Evolutionary conservation across 2,888 invertebrate species (phyloP), one percentile per base, ranked within the genome.

Genomic region (Neuroscelio doddi): DNA sequence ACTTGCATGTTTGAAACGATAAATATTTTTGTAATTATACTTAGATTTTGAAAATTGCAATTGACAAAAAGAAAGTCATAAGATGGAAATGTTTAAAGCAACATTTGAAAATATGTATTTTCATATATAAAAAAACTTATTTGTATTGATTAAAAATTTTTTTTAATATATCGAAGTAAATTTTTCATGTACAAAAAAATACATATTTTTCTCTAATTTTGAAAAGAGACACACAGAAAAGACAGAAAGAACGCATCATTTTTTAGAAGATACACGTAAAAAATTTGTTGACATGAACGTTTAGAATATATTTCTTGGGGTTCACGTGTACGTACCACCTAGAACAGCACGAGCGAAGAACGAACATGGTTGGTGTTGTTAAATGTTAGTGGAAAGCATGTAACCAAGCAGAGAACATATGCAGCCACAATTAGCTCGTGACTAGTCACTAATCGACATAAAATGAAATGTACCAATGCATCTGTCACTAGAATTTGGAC

Each of bases 331-430:
- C 80, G 74, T 80, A 80, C 79, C 80, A 78, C 78, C 79, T 80
- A 76, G 62, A 75, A 78, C 78, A 69, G 77, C 80, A 75, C 72
- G 74, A 76, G 71, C 74, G 77, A 71, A 78, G 78, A 75, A 73
- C 75, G 79, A 76, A 75, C 78, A 78, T 78, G 77, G 76, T 77
- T 78, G 77, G 72, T 78, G 77, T 78, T 77, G 79, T 77, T 76
- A 75, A 74, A 78, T 78, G 76, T 80, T 79, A 78, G 74, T 78
- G 78, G 76, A 75, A 80, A 78, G 80, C 79, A 80, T 80, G 80
- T 79, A 80, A 79, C 71, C 77, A 80, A 80, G 80, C 80, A 80
- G 73, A 80, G 73, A 80, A 79, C 71, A 76, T 76, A 78, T 76
- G 78, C 79, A 78, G 76, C 78, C 79, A 77, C 75, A 76, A 75